Base-by-base conservation (phyloP, 2,797 vertebrate genomes). In the Gallinago nigripennis region DNA sequence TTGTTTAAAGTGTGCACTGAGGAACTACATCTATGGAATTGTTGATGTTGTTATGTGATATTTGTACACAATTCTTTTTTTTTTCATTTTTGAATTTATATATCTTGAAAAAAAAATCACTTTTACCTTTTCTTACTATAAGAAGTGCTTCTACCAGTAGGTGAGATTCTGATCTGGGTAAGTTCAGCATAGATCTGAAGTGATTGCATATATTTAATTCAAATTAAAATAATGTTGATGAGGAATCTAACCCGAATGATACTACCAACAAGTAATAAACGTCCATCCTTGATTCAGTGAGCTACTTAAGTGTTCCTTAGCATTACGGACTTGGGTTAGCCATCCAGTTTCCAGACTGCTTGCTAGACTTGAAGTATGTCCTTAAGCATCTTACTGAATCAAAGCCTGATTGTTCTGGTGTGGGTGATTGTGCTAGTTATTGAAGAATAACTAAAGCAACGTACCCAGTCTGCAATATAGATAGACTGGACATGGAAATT, bases 11-110 rank as follows among this genome's bases (percentile, higher is more conserved):
- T 97, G 98, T 98, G 97, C 97, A 98, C 97, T 98, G 96, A 98
- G 88, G 88, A 97, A 97, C 94, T 97, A 98, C 98, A 98, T 97
- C 98, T 98, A 98, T 98, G 95, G 98, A 98, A 97, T 97, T 97
- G 97, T 98, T 98, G 98, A 98, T 99, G 99, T 99, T 98, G 98
- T 99, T 98, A 98, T 98, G 99, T 99, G 99, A 98, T 99, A 98
- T 99, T 99, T 99, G 99, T 99, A 99, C 98, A 99, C 98, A 97
- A 97, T 97, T 37, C 37, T 37, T 97, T 98, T 97, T 96, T 96
- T 98, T 98, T 98, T 98, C 97, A 98, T 98, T 98, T 98, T 98
- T 97, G 96, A 97, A 98, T 98, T 98, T 98, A 97, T 98, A 97
- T 96, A 97, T 96, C 96, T 96, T 96, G 82, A 85, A 86, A 95